Conservation (phyloP, 2,888 invertebrate genomes). For the Synanthedon andrenaeformis region DNA sequence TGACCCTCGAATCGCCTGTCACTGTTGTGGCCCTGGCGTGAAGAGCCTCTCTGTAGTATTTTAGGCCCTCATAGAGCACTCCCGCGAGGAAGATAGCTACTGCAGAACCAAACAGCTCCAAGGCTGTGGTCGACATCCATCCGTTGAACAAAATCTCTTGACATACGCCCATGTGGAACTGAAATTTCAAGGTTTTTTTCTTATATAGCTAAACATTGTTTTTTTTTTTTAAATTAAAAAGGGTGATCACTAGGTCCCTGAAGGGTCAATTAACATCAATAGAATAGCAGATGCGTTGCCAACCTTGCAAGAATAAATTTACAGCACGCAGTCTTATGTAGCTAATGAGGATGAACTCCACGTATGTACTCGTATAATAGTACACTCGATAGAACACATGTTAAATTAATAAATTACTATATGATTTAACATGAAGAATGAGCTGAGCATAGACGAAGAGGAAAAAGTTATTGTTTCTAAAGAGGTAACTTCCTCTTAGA, state of each 20-base stretch:
- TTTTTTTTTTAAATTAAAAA: background rate
- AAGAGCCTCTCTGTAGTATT: conserved; percentile 77
- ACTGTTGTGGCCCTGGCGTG: conserved; percentile 34
- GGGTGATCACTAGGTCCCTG: background rate
- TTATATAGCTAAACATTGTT: background rate
- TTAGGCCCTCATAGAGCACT: conserved; percentile 94
- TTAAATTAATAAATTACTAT: too few relatives aligned
- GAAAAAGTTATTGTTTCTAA: too few relatives aligned
- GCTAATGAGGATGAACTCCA: too few relatives aligned
- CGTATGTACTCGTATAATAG: too few relatives aligned
- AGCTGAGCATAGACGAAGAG: too few relatives aligned
- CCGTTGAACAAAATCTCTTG: conserved; percentile 84
- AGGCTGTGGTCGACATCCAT: conserved; percentile 79
- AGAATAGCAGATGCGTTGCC: too few relatives aligned
- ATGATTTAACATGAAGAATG: too few relatives aligned
- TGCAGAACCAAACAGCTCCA: conserved; percentile 88
- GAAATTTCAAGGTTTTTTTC: conserved; percentile 31
- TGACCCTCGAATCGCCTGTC: conserved; percentile 51
- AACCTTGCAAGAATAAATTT: too few relatives aligned
- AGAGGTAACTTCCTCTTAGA: too few relatives aligned
- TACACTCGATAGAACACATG: too few relatives aligned
- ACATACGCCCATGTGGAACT: conserved; percentile 83
- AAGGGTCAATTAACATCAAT: too few relatives aligned
- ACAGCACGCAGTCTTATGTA: too few relatives aligned
- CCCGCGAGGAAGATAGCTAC: conserved; percentile 90